phyloP scores from a whole-genome alignment of 2,888 invertebrate species.

The Plutella xylostella region DNA sequence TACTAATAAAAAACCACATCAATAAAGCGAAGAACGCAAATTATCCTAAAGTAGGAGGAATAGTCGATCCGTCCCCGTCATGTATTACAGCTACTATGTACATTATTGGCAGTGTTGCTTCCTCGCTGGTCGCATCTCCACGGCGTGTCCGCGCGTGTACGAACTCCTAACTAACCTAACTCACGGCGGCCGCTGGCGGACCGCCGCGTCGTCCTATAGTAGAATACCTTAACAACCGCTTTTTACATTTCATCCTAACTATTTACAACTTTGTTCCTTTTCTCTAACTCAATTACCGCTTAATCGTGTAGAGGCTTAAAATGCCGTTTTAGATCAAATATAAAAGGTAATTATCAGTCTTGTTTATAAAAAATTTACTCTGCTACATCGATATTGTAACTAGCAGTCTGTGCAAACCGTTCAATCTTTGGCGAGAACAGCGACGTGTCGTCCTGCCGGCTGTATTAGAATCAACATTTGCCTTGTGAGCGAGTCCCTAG shows the following conservation, averaged over 20 bases:
- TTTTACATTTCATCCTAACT: constrained; percentile 44
- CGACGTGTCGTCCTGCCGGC: neutral
- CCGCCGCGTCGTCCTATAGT: too few species aligned
- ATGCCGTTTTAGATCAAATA: constrained; percentile 27
- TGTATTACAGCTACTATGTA: constrained; percentile 39
- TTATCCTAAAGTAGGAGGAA: constrained; percentile 24
- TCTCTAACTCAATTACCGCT: neutral
- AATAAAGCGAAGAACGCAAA: constrained; percentile 29
- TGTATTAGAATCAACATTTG: neutral
- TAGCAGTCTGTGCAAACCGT: constrained; percentile 26
- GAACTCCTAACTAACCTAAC: neutral
- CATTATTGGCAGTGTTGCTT: constrained; percentile 58
- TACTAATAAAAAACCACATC: constrained; percentile 21
- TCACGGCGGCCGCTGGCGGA: neutral
- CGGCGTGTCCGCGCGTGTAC: too few species aligned
- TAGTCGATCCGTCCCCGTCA: neutral
- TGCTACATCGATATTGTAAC: too few species aligned
- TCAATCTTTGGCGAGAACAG: constrained; percentile 35
- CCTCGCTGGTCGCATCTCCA: constrained; percentile 46
- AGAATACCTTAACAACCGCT: too few species aligned
- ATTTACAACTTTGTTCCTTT: constrained; percentile 48
- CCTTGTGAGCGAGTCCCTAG: neutral
- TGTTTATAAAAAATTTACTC: constrained; percentile 40
- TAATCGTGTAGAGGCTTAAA: constrained; percentile 25
- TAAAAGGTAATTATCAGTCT: constrained; percentile 65